These are phyloP conservation scores for Pegoplata infirma DNA, from an alignment of 2,888 invertebrate species.

Conservation along the genomic window DNA sequence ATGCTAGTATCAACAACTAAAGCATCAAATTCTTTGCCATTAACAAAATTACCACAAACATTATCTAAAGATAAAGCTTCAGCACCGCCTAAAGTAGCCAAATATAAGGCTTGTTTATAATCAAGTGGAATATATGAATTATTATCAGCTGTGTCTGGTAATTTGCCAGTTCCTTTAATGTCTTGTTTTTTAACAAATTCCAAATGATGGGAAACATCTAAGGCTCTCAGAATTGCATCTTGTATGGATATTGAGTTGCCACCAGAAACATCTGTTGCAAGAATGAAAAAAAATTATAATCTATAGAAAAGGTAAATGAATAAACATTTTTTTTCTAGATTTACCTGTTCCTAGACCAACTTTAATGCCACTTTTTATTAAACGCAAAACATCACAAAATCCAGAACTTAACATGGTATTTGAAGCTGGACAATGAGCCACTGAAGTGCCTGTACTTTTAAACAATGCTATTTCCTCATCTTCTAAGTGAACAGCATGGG, in stretches of 20 bases:
- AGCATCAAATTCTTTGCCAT: constrained; percentile 93
- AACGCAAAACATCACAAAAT: constrained; percentile 85
- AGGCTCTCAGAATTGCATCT: constrained; percentile 85
- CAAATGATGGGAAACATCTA: constrained; percentile 86
- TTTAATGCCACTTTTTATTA: constrained; percentile 82
- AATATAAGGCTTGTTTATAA: constrained; percentile 87
- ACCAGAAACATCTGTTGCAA: constrained; percentile 88
- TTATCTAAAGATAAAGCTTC: constrained; percentile 87
- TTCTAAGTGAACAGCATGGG: constrained; percentile 88
- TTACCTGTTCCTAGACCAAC: constrained; percentile 93
- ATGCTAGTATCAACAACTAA: constrained; percentile 85
- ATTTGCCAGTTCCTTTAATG: constrained; percentile 69
- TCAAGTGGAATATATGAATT: constrained; percentile 79
- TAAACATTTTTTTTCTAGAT: neutral
- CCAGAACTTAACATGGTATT: constrained; percentile 90
- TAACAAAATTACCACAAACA: constrained; percentile 87
- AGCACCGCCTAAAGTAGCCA: constrained; percentile 93
- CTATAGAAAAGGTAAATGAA: neutral
- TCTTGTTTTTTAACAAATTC: constrained; percentile 79
- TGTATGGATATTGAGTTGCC: constrained; percentile 88
- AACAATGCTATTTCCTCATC: constrained; percentile 85
- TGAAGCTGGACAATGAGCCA: constrained; percentile 93
- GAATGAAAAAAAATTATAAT: too few species aligned
- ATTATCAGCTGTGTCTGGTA: constrained; percentile 56
- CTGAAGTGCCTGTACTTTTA: constrained; percentile 81